Evolutionary conservation across 1,140 invertebrate genomes (phyloP), one percentile per base, ranked within the genome.

Genomic region (Aphaenogaster ashmeadi): DNA sequence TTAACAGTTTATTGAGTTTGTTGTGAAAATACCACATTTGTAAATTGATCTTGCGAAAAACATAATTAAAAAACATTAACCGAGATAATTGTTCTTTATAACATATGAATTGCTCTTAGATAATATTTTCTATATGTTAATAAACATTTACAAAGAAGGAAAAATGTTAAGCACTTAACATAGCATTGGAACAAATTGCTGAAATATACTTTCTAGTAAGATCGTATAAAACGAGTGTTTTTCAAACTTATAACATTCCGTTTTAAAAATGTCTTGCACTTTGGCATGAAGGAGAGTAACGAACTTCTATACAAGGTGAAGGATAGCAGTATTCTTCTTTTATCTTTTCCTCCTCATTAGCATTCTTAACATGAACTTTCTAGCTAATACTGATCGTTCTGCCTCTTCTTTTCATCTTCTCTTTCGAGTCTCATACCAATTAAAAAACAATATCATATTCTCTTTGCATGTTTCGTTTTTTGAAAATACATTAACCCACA

Each of bases 331-430:
- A n/a, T 60, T 83, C 27, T 74, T 47, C 54, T 47, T 74, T 83
- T 50, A 83, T 47, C 2, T 18, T 60, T 83, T 41, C 13, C 27
- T 47, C 1, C 41, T 75, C 56, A 60, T 84, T 84, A 84, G 54
- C 69, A 84, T 75, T 74, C 54, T 74, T 84, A 50, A 84, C 56
- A 50, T 56, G 15, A 75, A 84, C 52, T 74, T 74, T 60, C 11
- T 7, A 36, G 33, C 54, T 60, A 41, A 60, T 44, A 27, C 13
- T 69, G 8, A 8, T 21, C 13, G 44, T n/a, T 54, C 9, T 38
- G 8, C 9, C 0, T 44, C 3, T 41, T 18, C 41, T 58, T 67
- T 18, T 33, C 38, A 54, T 33, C 6, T 4, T 27, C 27, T 54
- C 8, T 54, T 36, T 77, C 36, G 41, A 6, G 8, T 41, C n/a